A percentile compares a stretch with the other conserved stretches of the same genome.
Evolutionary conservation across 1,140 invertebrate species (phyloP).

Genomic region (Ephestia elutella): DNA sequence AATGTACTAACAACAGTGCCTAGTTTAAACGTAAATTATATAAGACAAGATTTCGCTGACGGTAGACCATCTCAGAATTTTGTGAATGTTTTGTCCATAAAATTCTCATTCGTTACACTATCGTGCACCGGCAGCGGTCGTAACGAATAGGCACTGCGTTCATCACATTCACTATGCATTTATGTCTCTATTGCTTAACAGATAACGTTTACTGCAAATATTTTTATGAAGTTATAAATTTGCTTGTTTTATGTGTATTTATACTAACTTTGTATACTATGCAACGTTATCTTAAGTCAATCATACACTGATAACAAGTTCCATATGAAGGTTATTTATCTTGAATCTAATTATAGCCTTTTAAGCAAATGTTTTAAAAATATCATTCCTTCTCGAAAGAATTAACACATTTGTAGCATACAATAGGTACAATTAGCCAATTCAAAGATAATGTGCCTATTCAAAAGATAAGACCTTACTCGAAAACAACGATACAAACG

Average conservation of each 20-base stretch:
- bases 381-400: neutral
- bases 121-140: slow-evolving; percentile 6
- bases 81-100: slow-evolving; percentile 16
- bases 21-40: neutral
- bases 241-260: neutral
- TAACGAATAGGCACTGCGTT: neutral
- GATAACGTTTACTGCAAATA: neutral
- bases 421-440: slow-evolving; percentile 2
- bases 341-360: too few species aligned
- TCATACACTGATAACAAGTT: too few species aligned
- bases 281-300: too few species aligned
- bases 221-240: neutral
- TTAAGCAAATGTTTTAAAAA: neutral
- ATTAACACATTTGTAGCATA: neutral
- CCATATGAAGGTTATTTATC: too few species aligned
- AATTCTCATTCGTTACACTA: slow-evolving; percentile 20
- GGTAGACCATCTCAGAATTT: slow-evolving; percentile 10
- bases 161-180: neutral
- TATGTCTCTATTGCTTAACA: neutral
- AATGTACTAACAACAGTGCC: neutral
- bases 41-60: neutral
- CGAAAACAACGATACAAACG: slow-evolving; percentile 6
- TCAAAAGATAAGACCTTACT: slow-evolving; percentile 1
- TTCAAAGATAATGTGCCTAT: neutral
- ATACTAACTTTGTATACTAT: neutral